Conservation (phyloP, 2,113 vertebrate species). For the Thomomys bottae region DNA sequence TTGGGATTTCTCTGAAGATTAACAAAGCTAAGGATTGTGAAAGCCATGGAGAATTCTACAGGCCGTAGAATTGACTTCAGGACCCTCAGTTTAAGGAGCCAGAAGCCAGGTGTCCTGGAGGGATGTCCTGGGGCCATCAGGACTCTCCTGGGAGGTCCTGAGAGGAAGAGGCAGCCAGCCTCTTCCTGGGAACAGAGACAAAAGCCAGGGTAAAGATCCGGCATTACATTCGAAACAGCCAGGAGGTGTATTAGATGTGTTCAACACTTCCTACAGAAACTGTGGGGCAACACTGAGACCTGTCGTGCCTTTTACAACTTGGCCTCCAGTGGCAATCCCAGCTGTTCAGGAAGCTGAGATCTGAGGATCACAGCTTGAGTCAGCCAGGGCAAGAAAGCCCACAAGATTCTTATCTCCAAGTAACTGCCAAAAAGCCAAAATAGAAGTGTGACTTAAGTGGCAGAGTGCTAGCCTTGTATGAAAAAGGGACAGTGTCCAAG, state of each 20-base stretch:
- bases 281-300: background rate
- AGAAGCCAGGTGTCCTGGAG: background rate
- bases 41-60: background rate
- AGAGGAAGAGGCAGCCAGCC: background rate
- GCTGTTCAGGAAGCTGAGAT: too few relatives aligned
- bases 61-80: background rate
- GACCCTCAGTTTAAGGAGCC: background rate
- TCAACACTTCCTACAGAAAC: background rate
- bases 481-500: background rate
- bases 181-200: background rate
- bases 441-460: too few relatives aligned
- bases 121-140: background rate
- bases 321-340: background rate
- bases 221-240: background rate
- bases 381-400: too few relatives aligned
- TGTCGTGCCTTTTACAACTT: background rate
- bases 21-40: background rate
- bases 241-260: background rate
- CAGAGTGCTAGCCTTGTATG: too few relatives aligned
- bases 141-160: background rate
- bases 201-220: background rate
- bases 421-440: too few relatives aligned
- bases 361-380: too few relatives aligned
- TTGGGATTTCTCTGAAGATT: background rate
- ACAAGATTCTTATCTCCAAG: too few relatives aligned